phyloP scores from a whole-genome alignment of 2,113 vertebrate genomes.

The Leptosomus discolor region DNA sequence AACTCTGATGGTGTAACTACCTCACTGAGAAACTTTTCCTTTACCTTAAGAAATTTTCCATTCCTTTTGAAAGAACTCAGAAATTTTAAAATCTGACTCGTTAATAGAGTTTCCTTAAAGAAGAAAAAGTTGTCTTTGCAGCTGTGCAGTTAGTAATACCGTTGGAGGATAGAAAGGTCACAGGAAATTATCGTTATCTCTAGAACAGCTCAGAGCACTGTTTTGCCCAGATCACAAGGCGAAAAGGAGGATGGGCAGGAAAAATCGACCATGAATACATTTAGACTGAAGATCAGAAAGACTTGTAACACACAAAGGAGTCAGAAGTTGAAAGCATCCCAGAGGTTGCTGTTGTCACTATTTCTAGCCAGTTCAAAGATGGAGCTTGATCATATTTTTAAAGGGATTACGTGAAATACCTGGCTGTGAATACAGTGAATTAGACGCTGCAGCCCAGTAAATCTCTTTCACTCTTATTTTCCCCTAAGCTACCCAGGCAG shows the following conservation, averaged over 20 bases:
- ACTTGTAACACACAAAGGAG: not conserved
- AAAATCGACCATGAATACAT: not conserved
- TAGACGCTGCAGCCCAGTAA: not conserved
- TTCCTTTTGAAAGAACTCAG: not conserved
- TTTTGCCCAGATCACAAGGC: not conserved
- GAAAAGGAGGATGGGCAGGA: not conserved
- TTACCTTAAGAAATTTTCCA: not conserved
- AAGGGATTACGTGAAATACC: not conserved
- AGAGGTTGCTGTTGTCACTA: not conserved
- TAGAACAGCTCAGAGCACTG: not conserved
- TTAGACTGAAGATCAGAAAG: not conserved
- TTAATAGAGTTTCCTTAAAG: not conserved
- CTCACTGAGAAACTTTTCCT: not conserved
- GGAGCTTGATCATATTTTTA: not conserved
- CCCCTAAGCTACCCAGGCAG: not conserved
- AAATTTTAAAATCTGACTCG: not conserved
- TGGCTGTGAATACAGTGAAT: not conserved
- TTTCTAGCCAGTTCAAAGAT: not conserved
- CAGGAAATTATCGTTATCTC: not conserved
- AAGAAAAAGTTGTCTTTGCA: not conserved
- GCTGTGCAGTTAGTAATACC: not conserved
- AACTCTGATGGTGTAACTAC: not conserved
- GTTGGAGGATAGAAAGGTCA: not conserved
- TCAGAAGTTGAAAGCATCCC: not conserved
- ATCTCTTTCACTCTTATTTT: not conserved